Evolutionary conservation across 2,888 invertebrate genomes (phyloP), one percentile per base, ranked within the genome.

Genomic region (Troglohyphantes excavatus): DNA sequence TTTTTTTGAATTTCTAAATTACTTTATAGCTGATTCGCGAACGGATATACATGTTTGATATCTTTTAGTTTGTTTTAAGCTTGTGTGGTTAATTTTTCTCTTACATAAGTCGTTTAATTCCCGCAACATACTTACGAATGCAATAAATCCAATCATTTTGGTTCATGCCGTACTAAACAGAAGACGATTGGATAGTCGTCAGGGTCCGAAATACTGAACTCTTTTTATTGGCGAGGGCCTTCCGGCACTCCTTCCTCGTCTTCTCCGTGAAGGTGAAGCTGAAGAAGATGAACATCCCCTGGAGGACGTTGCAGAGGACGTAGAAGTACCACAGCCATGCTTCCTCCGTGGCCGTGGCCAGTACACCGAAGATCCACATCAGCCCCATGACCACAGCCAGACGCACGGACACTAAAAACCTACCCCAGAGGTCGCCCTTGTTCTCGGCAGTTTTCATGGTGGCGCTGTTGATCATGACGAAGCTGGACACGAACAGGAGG

Each of bases 271-370:
- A 94, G 1, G 94, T 94, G 92, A 94, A 94, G 2, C 94, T 94
- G 17, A 94, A 91, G 92, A 94, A 94, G 79, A 94, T 94, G 92
- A 94, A 94, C 23, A 94, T 92, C 0, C 94, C 94, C 92, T 94
- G 94, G 13, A 94, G 93, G 5, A 94, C 93, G 92, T 94, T 94
- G 79, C 94, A 92, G 6, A 93, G 92, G 3, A 94, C 93, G 92
- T 94, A 94, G 19, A 94, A 92, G 91, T 94, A 94, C 94, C 94
- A 94, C 11, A 94, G 91, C 39, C 93, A 91, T 2, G 75, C 72
- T 6, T 21, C 26, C 90, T 94, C 93, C 7, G 94, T 92, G 59
- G 93, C 93, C 0, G 94, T 94, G 0, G 94, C 94, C 17, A 94
- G 91, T 1, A 94, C 93, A 9, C 94, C 94, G 46, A 93, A 92